Conservation (phyloP, 2,113 vertebrate species). For the Ceuthmochares aereus region DNA sequence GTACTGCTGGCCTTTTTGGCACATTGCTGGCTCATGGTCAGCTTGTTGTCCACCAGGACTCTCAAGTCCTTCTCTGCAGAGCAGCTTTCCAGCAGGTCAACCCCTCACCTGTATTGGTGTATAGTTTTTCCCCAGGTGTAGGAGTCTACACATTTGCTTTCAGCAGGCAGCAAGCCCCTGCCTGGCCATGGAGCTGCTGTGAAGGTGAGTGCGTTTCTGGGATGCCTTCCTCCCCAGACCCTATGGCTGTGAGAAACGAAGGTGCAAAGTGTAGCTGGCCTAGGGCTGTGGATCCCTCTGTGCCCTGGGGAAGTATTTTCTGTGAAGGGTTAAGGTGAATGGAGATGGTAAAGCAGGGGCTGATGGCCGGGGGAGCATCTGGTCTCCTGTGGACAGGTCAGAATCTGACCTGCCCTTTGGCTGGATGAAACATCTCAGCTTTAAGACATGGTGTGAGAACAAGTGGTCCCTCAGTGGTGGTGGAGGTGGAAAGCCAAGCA, state of each 20-base stretch:
- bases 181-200: neutral
- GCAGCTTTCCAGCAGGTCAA: too few relatives aligned
- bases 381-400: neutral
- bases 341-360: neutral
- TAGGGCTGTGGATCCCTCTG: too few relatives aligned
- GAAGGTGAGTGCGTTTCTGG: rapidly evolving
- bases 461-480: rapidly evolving
- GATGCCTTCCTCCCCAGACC: neutral
- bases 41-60: too few relatives aligned
- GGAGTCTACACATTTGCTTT: neutral
- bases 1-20: too few relatives aligned
- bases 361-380: neutral
- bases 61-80: too few relatives aligned
- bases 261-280: neutral
- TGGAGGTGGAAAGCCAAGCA: neutral
- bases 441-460: rapidly evolving
- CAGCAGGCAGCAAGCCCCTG: neutral
- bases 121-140: too few relatives aligned
- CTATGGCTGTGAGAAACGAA: rapidly evolving
- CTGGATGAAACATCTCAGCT: neutral
- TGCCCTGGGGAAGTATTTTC: neutral
- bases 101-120: too few relatives aligned
- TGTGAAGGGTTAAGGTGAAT: rapidly evolving
- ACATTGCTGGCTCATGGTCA: too few relatives aligned
- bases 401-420: rapidly evolving